Evolutionary conservation across 2,888 invertebrate genomes (phyloP).

Genomic region (Rotaria macrura): DNA sequence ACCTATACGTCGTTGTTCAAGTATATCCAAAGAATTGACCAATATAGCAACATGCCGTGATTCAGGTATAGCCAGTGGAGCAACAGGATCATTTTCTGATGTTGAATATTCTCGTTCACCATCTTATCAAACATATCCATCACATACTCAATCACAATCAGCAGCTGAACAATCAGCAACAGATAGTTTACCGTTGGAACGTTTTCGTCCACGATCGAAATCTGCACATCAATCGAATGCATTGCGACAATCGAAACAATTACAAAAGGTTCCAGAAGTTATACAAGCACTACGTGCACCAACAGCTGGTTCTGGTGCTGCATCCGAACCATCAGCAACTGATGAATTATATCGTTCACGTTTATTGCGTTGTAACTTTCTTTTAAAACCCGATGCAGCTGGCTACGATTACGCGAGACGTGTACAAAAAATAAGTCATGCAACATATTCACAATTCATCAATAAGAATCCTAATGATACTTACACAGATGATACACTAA

Average conservation of each 20-base stretch:
- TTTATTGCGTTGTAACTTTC: slow-evolving; percentile 19
- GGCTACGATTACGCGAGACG: neutral
- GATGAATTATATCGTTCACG: slow-evolving; percentile 17
- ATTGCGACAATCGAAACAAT: neutral
- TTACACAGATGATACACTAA: neutral
- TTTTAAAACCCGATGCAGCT: slow-evolving; percentile 15
- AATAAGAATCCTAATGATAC: neutral
- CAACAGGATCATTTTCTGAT: neutral
- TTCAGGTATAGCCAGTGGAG: neutral
- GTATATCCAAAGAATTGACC: neutral
- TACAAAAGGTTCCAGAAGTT: slow-evolving; percentile 17
- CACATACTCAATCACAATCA: neutral
- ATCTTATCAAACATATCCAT: neutral
- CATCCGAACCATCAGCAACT: neutral
- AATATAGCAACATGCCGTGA: neutral
- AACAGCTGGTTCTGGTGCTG: neutral
- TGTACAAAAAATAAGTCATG: slow-evolving; percentile 9
- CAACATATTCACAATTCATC: neutral
- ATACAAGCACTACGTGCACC: neutral
- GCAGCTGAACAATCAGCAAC: slow-evolving; percentile 7
- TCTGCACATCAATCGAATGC: neutral
- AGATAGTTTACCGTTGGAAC: slow-evolving; percentile 15
- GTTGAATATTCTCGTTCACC: slow-evolving; percentile 11
- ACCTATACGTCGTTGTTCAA: neutral
- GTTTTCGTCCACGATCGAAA: neutral